These are phyloP conservation scores for Conomelus anceps DNA, from an alignment of 2,888 invertebrate species.

Conservation along the genomic window DNA sequence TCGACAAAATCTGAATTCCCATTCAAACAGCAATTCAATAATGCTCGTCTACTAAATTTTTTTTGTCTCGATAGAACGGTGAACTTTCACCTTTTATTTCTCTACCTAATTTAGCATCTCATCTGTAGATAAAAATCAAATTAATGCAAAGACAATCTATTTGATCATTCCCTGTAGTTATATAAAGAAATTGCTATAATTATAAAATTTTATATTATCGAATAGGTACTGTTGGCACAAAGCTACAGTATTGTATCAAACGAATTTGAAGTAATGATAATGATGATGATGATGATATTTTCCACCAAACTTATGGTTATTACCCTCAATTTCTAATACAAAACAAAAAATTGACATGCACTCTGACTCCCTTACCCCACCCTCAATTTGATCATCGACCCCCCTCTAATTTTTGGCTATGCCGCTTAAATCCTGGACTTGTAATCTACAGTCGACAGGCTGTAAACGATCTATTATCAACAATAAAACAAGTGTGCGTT, in stretches of 20 bases:
- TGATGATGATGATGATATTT: background rate
- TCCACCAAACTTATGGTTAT: background rate
- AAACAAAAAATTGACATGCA: constrained; percentile 16
- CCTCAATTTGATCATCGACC: background rate
- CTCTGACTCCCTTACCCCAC: constrained; percentile 10
- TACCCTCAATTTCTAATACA: constrained; percentile 18
- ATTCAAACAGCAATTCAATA: background rate
- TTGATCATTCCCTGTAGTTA: background rate
- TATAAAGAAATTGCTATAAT: background rate
- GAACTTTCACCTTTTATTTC: constrained; percentile 2
- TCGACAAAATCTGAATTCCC: background rate
- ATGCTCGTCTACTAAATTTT: background rate
- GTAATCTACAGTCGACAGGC: background rate
- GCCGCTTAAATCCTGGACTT: background rate
- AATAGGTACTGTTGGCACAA: background rate
- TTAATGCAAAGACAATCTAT: constrained; percentile 12
- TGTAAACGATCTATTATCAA: background rate
- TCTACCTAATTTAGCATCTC: background rate
- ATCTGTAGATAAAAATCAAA: constrained; percentile 1
- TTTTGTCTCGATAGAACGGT: constrained; percentile 1
- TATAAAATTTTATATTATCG: background rate
- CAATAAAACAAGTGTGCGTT: background rate
- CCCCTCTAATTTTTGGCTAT: background rate
- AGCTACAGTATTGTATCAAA: background rate
- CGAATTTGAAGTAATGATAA: background rate